Percentiles rank a stretch among this genome's conserved stretches.
Conservation (phyloP, 2,797 vertebrate species). For the Myripristis murdjan region DNA sequence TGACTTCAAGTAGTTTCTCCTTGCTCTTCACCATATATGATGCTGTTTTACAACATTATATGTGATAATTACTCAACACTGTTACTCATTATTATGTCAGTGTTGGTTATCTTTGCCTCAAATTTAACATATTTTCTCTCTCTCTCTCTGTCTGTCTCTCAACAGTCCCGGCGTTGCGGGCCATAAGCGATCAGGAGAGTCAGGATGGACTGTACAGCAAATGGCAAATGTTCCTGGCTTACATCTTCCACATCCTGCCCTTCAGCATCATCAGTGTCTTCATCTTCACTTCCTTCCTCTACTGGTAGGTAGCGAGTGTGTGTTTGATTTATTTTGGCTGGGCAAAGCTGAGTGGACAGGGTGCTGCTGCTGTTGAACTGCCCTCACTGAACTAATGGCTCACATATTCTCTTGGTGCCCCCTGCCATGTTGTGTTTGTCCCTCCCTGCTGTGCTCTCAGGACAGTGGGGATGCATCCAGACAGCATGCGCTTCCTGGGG, state of each 20-base stretch:
- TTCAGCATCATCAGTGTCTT: conserved; percentile 91
- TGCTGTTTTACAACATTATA: not conserved
- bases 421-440: not conserved
- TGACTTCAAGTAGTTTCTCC: no score
- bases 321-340: not conserved
- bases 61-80: no score
- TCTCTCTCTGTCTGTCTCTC: not conserved
- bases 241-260: conserved; percentile 92
- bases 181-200: conserved; percentile 94
- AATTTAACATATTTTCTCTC: not conserved
- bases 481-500: conserved; percentile 89
- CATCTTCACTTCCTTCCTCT: conserved; percentile 91
- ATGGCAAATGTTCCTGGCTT: conserved; percentile 97
- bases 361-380: not conserved
- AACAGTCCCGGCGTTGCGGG: conserved; percentile 91
- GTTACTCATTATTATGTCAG: no score
- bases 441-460: conserved; percentile 71
- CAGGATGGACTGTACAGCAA: conserved; percentile 95
- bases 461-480: conserved; percentile 91
- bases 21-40: not conserved
- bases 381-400: not conserved
- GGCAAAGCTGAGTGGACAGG: no score
- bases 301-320: conserved; percentile 88
- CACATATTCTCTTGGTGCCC: not conserved
- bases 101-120: no score